Evolutionary conservation across 2,797 vertebrate species (phyloP).

Genomic region (Parauchenoglanis ngamensis): DNA sequence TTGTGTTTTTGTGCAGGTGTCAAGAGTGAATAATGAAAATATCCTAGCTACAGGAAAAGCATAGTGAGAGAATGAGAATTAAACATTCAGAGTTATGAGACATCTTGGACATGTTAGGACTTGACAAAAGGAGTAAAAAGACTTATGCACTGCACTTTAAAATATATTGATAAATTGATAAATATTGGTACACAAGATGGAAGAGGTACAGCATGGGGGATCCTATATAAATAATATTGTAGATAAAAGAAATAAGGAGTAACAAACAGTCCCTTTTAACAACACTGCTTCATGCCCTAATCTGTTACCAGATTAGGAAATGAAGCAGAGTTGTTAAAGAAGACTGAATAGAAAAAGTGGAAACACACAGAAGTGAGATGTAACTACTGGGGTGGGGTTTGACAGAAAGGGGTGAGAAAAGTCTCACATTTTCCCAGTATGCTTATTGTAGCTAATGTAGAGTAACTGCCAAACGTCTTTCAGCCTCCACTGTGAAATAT

Average conservation of each 20-base stretch:
- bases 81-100: background rate
- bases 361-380: conserved; percentile 4
- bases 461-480: conserved; percentile 45
- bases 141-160: background rate
- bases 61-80: background rate
- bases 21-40: background rate
- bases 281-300: background rate
- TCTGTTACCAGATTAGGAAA: background rate
- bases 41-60: background rate
- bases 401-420: conserved; percentile 19
- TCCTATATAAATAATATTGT: background rate
- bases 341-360: conserved; percentile 19
- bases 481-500: conserved; percentile 53
- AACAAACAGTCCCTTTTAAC: background rate
- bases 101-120: background rate
- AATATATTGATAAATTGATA: background rate
- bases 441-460: conserved; percentile 37
- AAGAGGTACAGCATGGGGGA: background rate
- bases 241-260: conserved; percentile 1
- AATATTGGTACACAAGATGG: background rate
- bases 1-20: background rate
- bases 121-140: no score
- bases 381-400: background rate
- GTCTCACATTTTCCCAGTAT: conserved; percentile 21
- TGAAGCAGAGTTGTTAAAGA: conserved; percentile 6